Percentiles rank a stretch among this genome's conserved stretches.
phyloP scores from a whole-genome alignment of 2,797 vertebrate genomes.

The Myioborus miniatus region DNA sequence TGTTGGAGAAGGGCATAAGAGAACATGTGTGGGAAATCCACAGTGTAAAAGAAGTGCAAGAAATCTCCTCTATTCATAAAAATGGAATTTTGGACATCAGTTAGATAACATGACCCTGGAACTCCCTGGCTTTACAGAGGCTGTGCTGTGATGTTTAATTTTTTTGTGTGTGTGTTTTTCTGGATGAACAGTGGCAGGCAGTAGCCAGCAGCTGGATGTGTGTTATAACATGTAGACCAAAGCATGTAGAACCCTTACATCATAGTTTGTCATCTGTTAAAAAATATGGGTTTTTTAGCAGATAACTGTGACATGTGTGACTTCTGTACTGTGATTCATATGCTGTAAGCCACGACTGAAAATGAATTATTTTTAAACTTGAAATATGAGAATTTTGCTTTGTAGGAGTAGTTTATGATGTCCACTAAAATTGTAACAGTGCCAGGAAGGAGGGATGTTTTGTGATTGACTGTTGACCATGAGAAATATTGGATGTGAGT shows the following conservation, averaged over 20 bases:
- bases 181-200: not conserved
- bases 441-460: not conserved
- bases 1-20: not conserved
- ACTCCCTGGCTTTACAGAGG: not conserved
- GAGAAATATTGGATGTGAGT: not conserved
- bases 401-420: not conserved
- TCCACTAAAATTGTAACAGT: not conserved
- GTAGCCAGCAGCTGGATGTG: not conserved
- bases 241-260: not conserved
- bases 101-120: not conserved
- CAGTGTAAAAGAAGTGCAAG: not conserved
- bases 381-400: not conserved
- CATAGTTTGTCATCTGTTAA: not conserved
- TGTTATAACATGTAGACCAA: not conserved
- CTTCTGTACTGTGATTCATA: not conserved
- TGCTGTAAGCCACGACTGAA: not conserved
- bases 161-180: not conserved
- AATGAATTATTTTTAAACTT: not conserved
- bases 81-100: not conserved
- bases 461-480: not conserved
- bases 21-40: not conserved
- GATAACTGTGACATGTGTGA: not conserved
- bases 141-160: not conserved
- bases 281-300: not conserved
- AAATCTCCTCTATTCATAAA: not conserved